Percentiles rank a stretch among this genome's conserved stretches.
These are phyloP conservation scores for Cyanocitta stelleri DNA, from an alignment of 2,113 vertebrate genomes.

Conservation along the genomic window DNA sequence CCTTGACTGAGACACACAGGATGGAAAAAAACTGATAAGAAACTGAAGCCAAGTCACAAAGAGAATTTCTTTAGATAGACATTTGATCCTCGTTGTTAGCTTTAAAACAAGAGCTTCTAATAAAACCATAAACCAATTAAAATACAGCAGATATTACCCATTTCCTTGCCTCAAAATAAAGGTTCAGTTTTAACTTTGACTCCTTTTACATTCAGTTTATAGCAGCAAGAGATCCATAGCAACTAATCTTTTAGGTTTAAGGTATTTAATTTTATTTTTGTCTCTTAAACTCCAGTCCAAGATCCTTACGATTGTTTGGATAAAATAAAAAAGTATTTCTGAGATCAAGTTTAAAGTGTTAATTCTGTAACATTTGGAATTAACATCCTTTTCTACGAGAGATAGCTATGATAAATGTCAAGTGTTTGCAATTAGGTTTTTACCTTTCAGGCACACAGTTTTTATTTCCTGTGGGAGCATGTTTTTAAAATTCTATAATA, in stretches of 20 bases:
- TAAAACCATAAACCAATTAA: background rate
- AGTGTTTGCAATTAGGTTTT: slow-evolving; percentile 36
- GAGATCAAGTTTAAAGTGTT: background rate
- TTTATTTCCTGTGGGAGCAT: slow-evolving; percentile 12
- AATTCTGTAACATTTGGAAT: background rate
- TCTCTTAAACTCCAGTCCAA: background rate
- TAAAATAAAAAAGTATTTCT: background rate
- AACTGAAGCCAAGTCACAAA: background rate
- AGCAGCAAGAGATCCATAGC: background rate
- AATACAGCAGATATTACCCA: background rate
- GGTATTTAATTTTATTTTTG: background rate
- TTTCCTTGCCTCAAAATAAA: background rate
- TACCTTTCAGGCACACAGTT: slow-evolving; percentile 9
- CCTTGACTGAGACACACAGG: background rate
- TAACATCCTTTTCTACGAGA: background rate
- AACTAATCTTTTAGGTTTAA: background rate
- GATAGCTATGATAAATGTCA: slow-evolving; percentile 31
- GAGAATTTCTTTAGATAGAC: background rate
- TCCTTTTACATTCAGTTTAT: background rate
- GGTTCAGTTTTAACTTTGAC: background rate
- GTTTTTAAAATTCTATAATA: background rate
- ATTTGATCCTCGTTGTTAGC: background rate
- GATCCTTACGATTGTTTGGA: background rate
- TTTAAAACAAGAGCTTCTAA: slow-evolving; percentile 18
- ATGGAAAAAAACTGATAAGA: background rate